These are phyloP conservation scores for Phalera bucephala DNA, from an alignment of 2,888 invertebrate genomes.

Conservation along the genomic window DNA sequence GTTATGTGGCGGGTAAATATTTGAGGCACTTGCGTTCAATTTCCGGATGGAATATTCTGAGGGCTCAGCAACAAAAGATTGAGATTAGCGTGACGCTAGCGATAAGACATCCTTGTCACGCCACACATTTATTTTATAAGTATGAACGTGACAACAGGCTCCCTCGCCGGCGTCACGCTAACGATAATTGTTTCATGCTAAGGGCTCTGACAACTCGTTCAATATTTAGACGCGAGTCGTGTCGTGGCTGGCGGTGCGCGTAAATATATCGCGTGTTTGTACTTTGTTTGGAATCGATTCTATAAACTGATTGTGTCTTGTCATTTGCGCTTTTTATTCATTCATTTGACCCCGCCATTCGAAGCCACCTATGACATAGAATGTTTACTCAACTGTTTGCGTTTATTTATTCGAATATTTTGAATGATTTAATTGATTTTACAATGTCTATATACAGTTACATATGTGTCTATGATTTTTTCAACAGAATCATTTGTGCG, in stretches of 20 bases:
- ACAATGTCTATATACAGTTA: no score
- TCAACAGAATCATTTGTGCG: not conserved
- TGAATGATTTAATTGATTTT: no score
- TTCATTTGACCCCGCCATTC: not conserved
- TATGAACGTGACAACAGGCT: no score
- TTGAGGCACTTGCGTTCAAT: not conserved
- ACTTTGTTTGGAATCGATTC: not conserved
- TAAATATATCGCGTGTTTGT: not conserved
- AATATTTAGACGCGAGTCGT: not conserved
- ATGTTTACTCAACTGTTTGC: no score
- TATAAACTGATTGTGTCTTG: slow-evolving; percentile 1
- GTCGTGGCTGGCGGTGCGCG: no score
- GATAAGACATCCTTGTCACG: no score
- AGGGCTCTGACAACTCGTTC: not conserved
- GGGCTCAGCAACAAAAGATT: no score
- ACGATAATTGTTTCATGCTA: no score
- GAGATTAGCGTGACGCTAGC: no score
- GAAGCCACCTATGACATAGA: not conserved
- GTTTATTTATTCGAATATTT: no score
- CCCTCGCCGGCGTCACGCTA: no score
- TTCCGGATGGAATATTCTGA: not conserved
- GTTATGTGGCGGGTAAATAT: not conserved
- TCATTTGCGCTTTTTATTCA: not conserved
- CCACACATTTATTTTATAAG: no score
- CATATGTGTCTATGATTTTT: not conserved